These are phyloP conservation scores for Alaudala cheleensis DNA, from an alignment of 2,113 vertebrate genomes.

Conservation along the genomic window DNA sequence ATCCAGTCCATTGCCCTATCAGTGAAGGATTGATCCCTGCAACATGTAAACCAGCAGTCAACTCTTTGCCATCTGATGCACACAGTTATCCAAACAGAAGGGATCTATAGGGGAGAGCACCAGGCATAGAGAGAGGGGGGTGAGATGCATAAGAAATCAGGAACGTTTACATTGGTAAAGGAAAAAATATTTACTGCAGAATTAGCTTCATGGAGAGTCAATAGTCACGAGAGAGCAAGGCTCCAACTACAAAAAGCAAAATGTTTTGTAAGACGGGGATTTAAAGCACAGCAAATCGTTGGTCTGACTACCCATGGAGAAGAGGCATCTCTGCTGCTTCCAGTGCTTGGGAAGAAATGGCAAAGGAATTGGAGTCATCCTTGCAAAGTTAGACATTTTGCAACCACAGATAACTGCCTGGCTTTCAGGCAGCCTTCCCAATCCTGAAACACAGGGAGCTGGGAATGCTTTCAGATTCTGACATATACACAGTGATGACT, in stretches of 20 bases:
- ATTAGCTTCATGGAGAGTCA: slow-evolving; percentile 52
- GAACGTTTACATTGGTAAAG: slow-evolving; percentile 53
- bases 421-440: not conserved
- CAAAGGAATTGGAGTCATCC: not conserved
- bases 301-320: not conserved
- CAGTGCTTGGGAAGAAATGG: not conserved
- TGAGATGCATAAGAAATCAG: slow-evolving; percentile 48
- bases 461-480: not conserved
- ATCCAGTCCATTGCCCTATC: slow-evolving; percentile 23
- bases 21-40: slow-evolving; percentile 47
- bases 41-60: slow-evolving; percentile 49
- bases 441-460: not conserved
- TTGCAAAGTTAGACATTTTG: not conserved
- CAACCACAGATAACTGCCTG: not conserved
- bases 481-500: not conserved
- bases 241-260: slow-evolving; percentile 23
- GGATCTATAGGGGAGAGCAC: slow-evolving; percentile 55
- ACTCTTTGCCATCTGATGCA: slow-evolving; percentile 53
- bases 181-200: slow-evolving; percentile 64
- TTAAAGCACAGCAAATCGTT: not conserved
- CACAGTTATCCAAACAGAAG: slow-evolving; percentile 45
- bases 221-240: slow-evolving; percentile 28
- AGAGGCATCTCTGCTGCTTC: not conserved
- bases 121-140: not conserved
- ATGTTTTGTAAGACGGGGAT: not conserved